A percentile compares a stretch with the other conserved stretches of the same genome.
Evolutionary conservation across 1,140 invertebrate species (phyloP).

Genomic region (Lethocerus indicus): DNA sequence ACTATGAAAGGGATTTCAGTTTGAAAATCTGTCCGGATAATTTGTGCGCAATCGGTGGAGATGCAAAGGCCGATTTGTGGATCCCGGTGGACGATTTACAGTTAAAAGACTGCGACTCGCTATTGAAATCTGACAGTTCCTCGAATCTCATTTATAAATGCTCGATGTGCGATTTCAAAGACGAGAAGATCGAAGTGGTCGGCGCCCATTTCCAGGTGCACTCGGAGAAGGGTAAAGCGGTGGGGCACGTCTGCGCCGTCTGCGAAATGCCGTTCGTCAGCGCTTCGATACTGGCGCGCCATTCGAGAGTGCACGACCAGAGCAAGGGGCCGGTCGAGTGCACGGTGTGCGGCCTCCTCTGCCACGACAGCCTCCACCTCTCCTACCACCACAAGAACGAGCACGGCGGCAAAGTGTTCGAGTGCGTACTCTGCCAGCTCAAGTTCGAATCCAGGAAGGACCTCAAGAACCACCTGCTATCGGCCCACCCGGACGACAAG

Average conservation of each 20-base stretch:
- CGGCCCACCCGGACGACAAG: background rate
- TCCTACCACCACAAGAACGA: background rate
- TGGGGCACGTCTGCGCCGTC: background rate
- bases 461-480: background rate
- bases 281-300: background rate
- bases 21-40: background rate
- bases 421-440: background rate
- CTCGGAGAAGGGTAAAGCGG: background rate
- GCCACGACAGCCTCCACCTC: background rate
- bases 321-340: background rate
- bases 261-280: slow-evolving; percentile 1
- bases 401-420: background rate
- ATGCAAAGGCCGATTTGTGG: background rate
- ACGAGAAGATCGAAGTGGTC: background rate
- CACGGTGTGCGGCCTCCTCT: background rate
- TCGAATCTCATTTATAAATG: background rate
- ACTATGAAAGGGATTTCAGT: background rate
- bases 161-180: background rate
- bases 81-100: background rate
- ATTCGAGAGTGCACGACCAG: background rate
- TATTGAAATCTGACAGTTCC: too few species aligned
- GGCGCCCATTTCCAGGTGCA: background rate
- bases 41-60: background rate
- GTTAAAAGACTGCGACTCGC: too few species aligned
- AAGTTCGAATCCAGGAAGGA: background rate